Base-by-base conservation (phyloP, 1,140 invertebrate species). In the Calycopis cecrops region DNA sequence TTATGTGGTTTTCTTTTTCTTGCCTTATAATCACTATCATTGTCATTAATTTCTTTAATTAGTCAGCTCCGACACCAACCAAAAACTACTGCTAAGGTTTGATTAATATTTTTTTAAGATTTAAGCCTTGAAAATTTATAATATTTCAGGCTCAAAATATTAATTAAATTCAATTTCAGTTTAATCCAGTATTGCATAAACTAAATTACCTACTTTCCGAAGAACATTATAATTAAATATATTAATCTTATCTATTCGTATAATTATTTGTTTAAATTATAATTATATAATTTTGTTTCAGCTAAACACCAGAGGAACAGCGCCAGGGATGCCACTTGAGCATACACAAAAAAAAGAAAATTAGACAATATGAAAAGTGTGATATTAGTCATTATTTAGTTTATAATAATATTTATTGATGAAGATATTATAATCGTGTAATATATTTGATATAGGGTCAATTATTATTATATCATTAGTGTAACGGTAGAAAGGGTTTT, bases 41-140 rank as follows among this genome's bases (percentile, higher is more conserved):
- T 28, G 6, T 28, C 21, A 28, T 28, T 28, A 28, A 3, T 6
- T 3, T 2, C 21, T 6, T 79, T 90, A 97, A 62, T 92, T 95
- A 69, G 87, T 96, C 94, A 55, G 94, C 94, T n/a, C n/a, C n/a
- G n/a, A n/a, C n/a, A n/a, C n/a, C n/a, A n/a, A n/a, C n/a, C n/a
- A n/a, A n/a, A n/a, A n/a, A n/a, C n/a, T n/a, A n/a, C n/a, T n/a
- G n/a, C n/a, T n/a, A n/a, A n/a, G n/a, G n/a, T n/a, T n/a, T n/a
- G n/a, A n/a, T n/a, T n/a, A n/a, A n/a, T n/a, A n/a, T n/a, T n/a
- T n/a, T n/a, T n/a, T n/a, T n/a, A n/a, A n/a, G n/a, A n/a, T n/a
- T n/a, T n/a, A n/a, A n/a, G n/a, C n/a, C n/a, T n/a, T n/a, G n/a
- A n/a, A n/a, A n/a, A n/a, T n/a, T n/a, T n/a, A n/a, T n/a, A n/a